phyloP scores from a whole-genome alignment of 2,888 invertebrate species.

The Yponomeuta cagnagella region DNA sequence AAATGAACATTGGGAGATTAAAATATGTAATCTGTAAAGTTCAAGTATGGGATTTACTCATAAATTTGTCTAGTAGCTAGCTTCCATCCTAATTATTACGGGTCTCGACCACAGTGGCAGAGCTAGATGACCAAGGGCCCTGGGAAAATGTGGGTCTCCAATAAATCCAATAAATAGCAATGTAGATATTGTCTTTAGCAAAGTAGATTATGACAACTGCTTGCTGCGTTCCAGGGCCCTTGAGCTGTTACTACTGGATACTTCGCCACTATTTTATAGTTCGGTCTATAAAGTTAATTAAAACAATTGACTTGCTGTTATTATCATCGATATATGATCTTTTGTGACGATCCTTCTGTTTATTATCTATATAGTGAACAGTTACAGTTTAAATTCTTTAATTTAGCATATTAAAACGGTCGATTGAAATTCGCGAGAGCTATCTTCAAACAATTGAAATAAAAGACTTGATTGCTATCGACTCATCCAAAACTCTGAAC shows the following conservation, averaged over 20 bases:
- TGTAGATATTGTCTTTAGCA: no score
- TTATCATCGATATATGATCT: constrained; percentile 27
- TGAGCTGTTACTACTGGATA: no score
- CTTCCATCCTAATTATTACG: constrained; percentile 7
- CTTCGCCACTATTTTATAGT: not conserved
- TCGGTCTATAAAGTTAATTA: constrained; percentile 27
- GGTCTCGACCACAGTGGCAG: not conserved
- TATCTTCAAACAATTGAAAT: not conserved
- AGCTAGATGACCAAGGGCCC: no score
- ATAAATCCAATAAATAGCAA: no score
- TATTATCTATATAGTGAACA: constrained; percentile 30
- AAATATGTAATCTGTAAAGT: not conserved
- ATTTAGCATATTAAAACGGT: not conserved
- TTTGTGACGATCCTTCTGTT: constrained; percentile 1
- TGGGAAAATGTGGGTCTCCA: no score
- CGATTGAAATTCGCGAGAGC: not conserved
- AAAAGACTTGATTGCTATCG: not conserved
- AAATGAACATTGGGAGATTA: not conserved
- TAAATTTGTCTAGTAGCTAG: constrained; percentile 1
- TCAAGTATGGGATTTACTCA: not conserved
- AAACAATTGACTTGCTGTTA: constrained; percentile 62
- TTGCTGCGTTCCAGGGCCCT: no score
- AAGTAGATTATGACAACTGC: no score
- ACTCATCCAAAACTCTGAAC: not conserved
- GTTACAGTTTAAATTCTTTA: not conserved